These are phyloP conservation scores for Acanthosepion esculentum DNA, from an alignment of 2,888 invertebrate genomes.

Conservation along the genomic window DNA sequence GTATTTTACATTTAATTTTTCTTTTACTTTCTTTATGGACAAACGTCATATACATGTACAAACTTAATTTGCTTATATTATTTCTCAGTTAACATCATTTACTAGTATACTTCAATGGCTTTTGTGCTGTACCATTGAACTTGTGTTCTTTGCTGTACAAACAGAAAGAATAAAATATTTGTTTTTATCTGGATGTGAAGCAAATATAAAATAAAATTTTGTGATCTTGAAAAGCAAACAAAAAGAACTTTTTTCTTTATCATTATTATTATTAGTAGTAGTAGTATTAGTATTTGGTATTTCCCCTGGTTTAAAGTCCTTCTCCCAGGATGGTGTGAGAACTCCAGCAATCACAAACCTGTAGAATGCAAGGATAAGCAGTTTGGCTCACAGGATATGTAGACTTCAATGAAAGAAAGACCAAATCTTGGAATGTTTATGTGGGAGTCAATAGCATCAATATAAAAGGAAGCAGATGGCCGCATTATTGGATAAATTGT, in stretches of 20 bases:
- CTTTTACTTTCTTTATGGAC: no score
- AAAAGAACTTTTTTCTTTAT: not conserved
- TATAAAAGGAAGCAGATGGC: not conserved
- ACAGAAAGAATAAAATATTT: not conserved
- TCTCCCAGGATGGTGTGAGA: constrained; percentile 15
- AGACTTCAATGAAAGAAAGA: not conserved
- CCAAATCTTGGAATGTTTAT: not conserved
- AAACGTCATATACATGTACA: no score
- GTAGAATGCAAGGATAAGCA: not conserved
- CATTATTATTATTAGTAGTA: not conserved
- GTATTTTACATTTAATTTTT: no score
- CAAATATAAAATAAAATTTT: not conserved
- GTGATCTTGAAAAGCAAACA: not conserved
- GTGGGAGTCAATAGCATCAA: not conserved
- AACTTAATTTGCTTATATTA: no score
- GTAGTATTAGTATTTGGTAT: not conserved
- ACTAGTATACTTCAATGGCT: no score
- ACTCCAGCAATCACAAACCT: not conserved
- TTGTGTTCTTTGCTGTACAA: not conserved
- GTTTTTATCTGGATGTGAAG: no score
- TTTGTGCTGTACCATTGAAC: not conserved
- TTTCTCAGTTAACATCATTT: no score
- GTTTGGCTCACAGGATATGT: not conserved
- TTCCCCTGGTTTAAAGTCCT: not conserved
- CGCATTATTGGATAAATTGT: not conserved